Conservation (phyloP, 2,888 invertebrate genomes). For the Steinernema scapterisci region DNA sequence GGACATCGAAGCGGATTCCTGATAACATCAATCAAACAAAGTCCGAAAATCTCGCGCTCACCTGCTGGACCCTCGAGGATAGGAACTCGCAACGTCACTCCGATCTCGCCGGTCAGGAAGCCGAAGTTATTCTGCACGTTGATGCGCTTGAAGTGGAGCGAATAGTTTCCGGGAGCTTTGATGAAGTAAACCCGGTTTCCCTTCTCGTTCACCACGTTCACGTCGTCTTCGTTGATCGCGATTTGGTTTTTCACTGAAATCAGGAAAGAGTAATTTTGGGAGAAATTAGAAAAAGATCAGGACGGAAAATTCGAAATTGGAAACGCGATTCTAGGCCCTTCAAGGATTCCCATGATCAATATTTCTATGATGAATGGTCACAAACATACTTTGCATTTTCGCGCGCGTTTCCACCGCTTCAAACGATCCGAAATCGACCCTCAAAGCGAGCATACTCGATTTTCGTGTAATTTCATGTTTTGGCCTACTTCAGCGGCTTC, state of each 20-base stretch:
- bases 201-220: constrained; percentile 61
- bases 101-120: constrained; percentile 63
- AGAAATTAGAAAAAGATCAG: too few species aligned
- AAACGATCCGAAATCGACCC: too few species aligned
- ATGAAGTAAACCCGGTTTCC: constrained; percentile 65
- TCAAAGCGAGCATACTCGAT: too few species aligned
- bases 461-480: too few species aligned
- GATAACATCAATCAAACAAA: constrained; percentile 12
- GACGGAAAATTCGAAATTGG: too few species aligned
- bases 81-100: constrained; percentile 65
- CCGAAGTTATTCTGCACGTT: constrained; percentile 58
- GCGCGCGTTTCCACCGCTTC: too few species aligned
- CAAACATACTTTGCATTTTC: too few species aligned
- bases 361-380: too few species aligned
- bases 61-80: constrained; percentile 65
- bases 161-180: constrained; percentile 66
- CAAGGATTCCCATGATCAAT: too few species aligned
- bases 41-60: constrained; percentile 3
- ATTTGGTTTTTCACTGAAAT: constrained; percentile 65
- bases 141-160: constrained; percentile 58
- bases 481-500: constrained; percentile 13
- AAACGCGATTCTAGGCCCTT: too few species aligned
- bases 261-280: too few species aligned
- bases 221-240: constrained; percentile 63
- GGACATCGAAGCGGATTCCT: constrained; percentile 66